phyloP scores from a whole-genome alignment of 2,797 vertebrate genomes.

The Tinamus major region DNA sequence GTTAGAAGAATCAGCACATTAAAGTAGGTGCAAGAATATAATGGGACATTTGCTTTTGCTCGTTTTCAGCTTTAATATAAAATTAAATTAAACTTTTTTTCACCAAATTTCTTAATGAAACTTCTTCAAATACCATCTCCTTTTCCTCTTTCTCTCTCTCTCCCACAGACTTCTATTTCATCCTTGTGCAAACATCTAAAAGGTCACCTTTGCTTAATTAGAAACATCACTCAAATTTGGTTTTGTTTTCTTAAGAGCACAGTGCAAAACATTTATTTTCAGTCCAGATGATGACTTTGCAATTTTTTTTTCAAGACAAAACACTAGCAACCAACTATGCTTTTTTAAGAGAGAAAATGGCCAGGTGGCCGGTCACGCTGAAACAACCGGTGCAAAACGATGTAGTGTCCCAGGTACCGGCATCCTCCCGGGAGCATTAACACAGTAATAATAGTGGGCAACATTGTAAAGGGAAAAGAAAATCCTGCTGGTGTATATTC shows the following conservation, averaged over 20 bases:
- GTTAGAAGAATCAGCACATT: slow-evolving; percentile 69
- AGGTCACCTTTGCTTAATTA: neutral
- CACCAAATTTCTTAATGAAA: neutral
- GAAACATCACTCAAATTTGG: neutral
- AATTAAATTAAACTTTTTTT: slow-evolving; percentile 3
- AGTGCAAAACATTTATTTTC: neutral
- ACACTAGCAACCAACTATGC: neutral
- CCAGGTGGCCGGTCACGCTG: neutral
- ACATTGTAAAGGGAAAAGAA: neutral
- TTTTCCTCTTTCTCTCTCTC: neutral
- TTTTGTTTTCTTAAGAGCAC: neutral
- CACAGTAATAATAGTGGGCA: neutral
- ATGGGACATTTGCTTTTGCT: slow-evolving; percentile 39
- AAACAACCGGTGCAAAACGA: neutral
- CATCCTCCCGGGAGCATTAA: neutral
- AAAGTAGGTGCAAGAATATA: slow-evolving; percentile 55
- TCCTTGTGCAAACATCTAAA: neutral
- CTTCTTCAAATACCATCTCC: neutral
- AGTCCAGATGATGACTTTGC: neutral
- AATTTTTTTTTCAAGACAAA: slow-evolving; percentile 4
- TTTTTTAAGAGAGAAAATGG: neutral
- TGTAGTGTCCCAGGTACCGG: neutral
- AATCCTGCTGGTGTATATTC: neutral
- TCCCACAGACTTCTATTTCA: neutral
- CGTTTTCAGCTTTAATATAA: slow-evolving; percentile 36